Conservation (phyloP, 2,888 invertebrate genomes). For the Athalia circularis region DNA sequence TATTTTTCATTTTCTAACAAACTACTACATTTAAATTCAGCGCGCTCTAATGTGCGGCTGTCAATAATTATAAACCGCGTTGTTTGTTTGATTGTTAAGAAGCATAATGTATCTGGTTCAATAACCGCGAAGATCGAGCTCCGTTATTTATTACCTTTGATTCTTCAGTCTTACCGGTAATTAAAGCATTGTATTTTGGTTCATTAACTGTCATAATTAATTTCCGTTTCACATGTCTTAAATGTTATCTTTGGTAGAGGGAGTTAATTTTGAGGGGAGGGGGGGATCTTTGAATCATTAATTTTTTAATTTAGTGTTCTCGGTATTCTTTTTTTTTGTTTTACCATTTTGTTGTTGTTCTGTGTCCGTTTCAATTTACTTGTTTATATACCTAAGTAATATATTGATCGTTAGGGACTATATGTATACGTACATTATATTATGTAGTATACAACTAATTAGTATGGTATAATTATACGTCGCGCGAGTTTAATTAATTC, state of each 20-base stretch:
- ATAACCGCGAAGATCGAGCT: constrained; percentile 32
- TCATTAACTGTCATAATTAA: constrained; percentile 13
- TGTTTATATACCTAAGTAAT: no score
- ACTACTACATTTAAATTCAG: constrained; percentile 16
- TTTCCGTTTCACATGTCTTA: constrained; percentile 14
- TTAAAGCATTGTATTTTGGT: constrained; percentile 53
- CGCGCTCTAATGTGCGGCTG: background rate
- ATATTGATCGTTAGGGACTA: no score
- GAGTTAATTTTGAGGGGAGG: background rate
- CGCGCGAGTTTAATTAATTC: background rate
- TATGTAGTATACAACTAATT: background rate
- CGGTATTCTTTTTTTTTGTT: no score
- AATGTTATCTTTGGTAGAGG: constrained; percentile 10
- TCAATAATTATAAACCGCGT: background rate
- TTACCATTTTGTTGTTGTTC: no score
- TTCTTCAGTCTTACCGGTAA: constrained; percentile 65
- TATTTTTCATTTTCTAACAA: background rate
- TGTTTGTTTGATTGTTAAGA: constrained; percentile 32
- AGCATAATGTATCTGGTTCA: constrained; percentile 31
- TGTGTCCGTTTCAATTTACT: no score
- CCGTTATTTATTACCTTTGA: constrained; percentile 57
- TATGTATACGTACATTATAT: no score
- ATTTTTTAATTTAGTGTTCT: constrained; percentile 2
- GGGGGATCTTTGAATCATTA: constrained; percentile 30
- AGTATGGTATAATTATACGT: constrained; percentile 9